phyloP scores from a whole-genome alignment of 2,113 vertebrate species.

The Peromyscus maniculatus region DNA sequence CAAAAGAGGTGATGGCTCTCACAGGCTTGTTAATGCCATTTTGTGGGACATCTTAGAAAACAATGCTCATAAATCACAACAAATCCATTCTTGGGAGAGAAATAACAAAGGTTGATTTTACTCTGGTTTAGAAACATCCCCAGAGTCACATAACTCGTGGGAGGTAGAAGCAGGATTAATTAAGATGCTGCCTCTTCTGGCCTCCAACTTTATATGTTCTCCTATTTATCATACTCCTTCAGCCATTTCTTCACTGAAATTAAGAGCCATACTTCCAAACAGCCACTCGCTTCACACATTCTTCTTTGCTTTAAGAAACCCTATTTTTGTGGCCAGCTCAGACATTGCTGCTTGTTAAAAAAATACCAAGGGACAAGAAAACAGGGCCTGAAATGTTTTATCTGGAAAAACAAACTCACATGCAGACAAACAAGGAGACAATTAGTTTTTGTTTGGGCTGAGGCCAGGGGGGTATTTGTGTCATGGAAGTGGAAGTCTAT shows the following conservation, averaged over 20 bases:
- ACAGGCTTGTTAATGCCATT: slow-evolving; percentile 8
- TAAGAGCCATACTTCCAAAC: slow-evolving; percentile 37
- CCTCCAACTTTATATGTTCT: neutral
- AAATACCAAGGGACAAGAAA: slow-evolving; percentile 71
- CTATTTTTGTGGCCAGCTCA: neutral
- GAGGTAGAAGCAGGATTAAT: slow-evolving; percentile 27
- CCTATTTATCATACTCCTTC: neutral
- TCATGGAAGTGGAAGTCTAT: slow-evolving; percentile 56
- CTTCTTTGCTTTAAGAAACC: slow-evolving; percentile 56
- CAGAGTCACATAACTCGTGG: neutral
- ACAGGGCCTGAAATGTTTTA: slow-evolving; percentile 66
- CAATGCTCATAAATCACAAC: neutral
- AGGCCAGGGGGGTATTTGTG: slow-evolving; percentile 68
- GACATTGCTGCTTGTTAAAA: slow-evolving; percentile 35
- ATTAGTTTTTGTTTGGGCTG: slow-evolving; percentile 74
- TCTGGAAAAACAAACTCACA: slow-evolving; percentile 69
- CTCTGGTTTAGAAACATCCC: neutral
- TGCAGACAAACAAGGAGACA: slow-evolving; percentile 66
- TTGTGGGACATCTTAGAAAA: slow-evolving; percentile 25
- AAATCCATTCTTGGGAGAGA: neutral
- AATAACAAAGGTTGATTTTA: neutral
- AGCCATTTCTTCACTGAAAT: slow-evolving; percentile 43
- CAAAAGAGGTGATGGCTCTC: neutral
- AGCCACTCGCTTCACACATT: slow-evolving; percentile 43
- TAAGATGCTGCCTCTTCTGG: slow-evolving; percentile 18